Evolutionary conservation across 2,888 invertebrate species (phyloP), one percentile per base, ranked within the genome.

Genomic region (Patella ulyssiponensis): DNA sequence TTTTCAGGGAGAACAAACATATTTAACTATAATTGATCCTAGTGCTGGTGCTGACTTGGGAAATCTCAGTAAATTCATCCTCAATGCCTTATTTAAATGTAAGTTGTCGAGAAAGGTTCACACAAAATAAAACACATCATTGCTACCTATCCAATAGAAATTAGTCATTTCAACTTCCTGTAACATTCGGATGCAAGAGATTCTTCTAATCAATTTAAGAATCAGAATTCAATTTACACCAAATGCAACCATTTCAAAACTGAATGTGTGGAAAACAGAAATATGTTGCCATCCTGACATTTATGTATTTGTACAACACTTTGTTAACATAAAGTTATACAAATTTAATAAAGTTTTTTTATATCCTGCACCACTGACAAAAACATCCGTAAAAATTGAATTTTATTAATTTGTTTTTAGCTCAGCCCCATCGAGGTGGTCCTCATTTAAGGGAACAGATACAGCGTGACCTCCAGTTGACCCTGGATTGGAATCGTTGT

Each of bases 401-500:
- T 12, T 64, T 15, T 23, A 9, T 12, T 11, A 12, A 3, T 20
- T 58, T 74, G 23, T 73, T 75, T 76, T 53, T 79, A 87, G 86
- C 85, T 44, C 84, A 86, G 75, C 80, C 78, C 20, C 74, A 76
- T 64, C 64, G 79, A 23, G 73, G 78, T 12, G 83, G 84, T 5
- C 73, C 15, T 3, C 80, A 82, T 52, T 76, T 78, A 77, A 77
- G 81, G 12, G 88, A 87, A 71, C 86, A 87, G 75, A 75, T 89
- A 17, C 84, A 90, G 77, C 89, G 90, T 83, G 89, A 91, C 77
- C 82, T 92, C 3, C 88, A 87, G 71, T 85, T 92, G 44, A 89
- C 90, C 9, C 77, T 92, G n/a, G 91, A 92, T 80, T 92, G 92
- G 92, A 92, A 92, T 81, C 83, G 90, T 79, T 89, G 90, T 0